Percentiles rank a stretch among this genome's conserved stretches.
phyloP scores from a whole-genome alignment of 2,888 invertebrate species.

The Shargacucullia verbasci region DNA sequence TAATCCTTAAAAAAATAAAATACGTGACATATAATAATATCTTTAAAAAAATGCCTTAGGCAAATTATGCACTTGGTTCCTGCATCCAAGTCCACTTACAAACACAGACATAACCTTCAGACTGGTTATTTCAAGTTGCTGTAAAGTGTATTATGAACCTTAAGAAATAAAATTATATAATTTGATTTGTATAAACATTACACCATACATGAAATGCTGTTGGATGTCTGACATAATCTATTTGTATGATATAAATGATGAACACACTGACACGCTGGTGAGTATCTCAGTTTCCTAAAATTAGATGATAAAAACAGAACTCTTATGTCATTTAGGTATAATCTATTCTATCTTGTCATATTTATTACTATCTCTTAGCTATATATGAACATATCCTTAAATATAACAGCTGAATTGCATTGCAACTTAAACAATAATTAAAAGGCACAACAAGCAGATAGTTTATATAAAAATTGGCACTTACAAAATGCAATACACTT shows the following conservation, averaged over 20 bases:
- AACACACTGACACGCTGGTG: constrained; percentile 55
- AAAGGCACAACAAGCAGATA: constrained; percentile 33
- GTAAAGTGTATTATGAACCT: too few species aligned
- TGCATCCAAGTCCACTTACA: too few species aligned
- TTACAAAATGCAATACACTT: constrained; percentile 23
- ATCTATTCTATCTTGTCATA: constrained; percentile 13
- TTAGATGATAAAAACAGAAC: constrained; percentile 39
- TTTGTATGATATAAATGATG: constrained; percentile 48
- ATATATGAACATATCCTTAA: constrained; percentile 42
- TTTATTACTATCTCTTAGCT: constrained; percentile 51
- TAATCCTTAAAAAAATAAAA: constrained; percentile 1
- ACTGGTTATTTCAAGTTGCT: too few species aligned
- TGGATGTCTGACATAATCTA: constrained; percentile 34
- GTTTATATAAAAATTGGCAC: constrained; percentile 18
- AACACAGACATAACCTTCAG: too few species aligned
- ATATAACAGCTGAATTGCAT: constrained; percentile 24
- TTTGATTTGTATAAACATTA: constrained; percentile 1
- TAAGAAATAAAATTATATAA: not conserved
- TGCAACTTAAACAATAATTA: constrained; percentile 36
- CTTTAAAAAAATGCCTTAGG: not conserved
- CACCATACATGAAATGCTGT: constrained; percentile 6
- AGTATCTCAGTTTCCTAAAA: constrained; percentile 59
- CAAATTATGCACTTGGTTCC: not conserved
- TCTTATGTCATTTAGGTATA: constrained; percentile 18
- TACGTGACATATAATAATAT: too few species aligned